Conservation (phyloP, 2,113 vertebrate species). For the Oncorhynchus nerka region DNA sequence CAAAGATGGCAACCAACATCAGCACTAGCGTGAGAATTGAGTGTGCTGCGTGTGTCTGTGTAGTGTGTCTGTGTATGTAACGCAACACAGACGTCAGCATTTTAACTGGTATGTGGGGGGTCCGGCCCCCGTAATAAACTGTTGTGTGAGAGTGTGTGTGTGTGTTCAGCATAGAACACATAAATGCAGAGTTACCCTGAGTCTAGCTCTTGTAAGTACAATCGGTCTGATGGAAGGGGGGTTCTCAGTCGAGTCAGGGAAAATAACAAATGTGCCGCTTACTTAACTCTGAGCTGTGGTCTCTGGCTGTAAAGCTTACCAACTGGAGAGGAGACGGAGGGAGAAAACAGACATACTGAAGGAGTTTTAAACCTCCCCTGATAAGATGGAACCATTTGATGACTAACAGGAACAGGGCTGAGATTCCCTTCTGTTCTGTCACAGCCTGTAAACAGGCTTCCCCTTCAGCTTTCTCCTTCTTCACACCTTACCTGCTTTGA, state of each 20-base stretch:
- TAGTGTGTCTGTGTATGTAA: conserved; percentile 55
- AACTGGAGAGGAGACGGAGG: neutral
- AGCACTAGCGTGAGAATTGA: conserved; percentile 68
- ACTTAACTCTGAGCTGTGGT: neutral
- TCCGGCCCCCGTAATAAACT: conserved; percentile 56
- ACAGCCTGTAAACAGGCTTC: neutral
- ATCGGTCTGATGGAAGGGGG: neutral
- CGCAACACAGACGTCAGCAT: conserved; percentile 65
- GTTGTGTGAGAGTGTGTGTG: conserved; percentile 21
- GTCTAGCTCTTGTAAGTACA: neutral
- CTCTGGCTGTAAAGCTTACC: neutral
- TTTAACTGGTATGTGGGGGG: conserved; percentile 67
- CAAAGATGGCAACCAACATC: conserved; percentile 71
- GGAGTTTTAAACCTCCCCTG: neutral
- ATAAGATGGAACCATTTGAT: neutral
- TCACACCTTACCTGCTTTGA: conserved; percentile 6
- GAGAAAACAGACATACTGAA: neutral
- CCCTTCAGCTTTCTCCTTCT: neutral
- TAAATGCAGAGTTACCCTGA: neutral
- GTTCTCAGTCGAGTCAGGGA: neutral
- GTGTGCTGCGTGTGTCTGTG: conserved; percentile 37
- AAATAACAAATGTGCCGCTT: neutral
- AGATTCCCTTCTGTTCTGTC: neutral
- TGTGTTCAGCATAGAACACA: neutral
- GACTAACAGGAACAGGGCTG: neutral